Evolutionary conservation across 2,797 vertebrate genomes (phyloP).

Genomic region (Gymnothorax javanicus): DNA sequence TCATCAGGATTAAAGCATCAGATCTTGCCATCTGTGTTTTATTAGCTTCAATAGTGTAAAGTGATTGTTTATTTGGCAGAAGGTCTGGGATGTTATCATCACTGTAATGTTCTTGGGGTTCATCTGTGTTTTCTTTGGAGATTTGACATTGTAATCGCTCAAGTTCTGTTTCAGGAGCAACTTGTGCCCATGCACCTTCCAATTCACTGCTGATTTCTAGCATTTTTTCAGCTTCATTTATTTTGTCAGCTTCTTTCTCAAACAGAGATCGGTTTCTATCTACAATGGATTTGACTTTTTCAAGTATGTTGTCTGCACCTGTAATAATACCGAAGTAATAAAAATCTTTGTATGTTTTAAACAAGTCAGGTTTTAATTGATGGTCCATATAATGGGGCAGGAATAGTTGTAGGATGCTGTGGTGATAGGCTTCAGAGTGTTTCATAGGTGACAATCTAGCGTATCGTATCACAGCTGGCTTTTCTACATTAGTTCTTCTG

Average conservation of each 20-base stretch:
- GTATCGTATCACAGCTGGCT: no score
- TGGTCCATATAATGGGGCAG: background rate
- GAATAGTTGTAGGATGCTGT: no score
- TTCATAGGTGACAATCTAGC: no score
- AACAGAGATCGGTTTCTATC: background rate
- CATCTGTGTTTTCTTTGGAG: background rate
- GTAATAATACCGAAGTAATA: background rate
- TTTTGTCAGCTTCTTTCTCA: conserved; percentile 25
- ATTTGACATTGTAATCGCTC: background rate
- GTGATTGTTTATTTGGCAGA: background rate
- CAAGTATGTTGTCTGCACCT: background rate
- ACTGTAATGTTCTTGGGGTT: background rate
- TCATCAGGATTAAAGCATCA: no score
- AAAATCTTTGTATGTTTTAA: conserved; percentile 12
- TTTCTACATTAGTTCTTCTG: no score
- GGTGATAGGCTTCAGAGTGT: no score
- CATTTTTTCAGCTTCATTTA: background rate
- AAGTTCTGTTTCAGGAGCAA: conserved; percentile 23
- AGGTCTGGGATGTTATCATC: conserved; percentile 27
- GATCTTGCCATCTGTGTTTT: background rate
- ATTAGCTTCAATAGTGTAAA: background rate
- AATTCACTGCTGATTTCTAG: background rate
- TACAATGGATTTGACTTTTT: conserved; percentile 5
- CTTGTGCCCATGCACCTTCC: conserved; percentile 26
- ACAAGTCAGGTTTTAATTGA: background rate